Conservation (phyloP, 2,888 invertebrate genomes). For the Helobdella robusta region DNA sequence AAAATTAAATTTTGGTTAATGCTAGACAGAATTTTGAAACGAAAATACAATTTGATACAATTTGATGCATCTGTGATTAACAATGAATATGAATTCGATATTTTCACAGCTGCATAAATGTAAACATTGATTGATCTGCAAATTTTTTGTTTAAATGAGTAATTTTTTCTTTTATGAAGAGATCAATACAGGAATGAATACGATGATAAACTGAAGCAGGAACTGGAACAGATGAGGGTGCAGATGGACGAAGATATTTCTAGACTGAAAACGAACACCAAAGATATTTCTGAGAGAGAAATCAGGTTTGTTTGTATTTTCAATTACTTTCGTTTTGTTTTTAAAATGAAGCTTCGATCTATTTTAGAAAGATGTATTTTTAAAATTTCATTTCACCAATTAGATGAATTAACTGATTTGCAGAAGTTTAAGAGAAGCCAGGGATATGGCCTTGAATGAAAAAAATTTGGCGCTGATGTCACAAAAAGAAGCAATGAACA, state of each 20-base stretch:
- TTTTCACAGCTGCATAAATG: too few species aligned
- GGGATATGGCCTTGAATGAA: conserved; percentile 46
- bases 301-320: conserved; percentile 40
- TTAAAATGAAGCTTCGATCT: too few species aligned
- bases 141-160: too few species aligned
- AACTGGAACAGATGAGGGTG: conserved; percentile 43
- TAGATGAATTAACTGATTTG: conserved; percentile 1
- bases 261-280: conserved; percentile 43
- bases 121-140: too few species aligned
- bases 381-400: too few species aligned
- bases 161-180: conserved; percentile 36
- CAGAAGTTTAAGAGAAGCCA: conserved; percentile 45
- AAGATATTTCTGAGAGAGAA: conserved; percentile 48
- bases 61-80: too few species aligned
- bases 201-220: conserved; percentile 45
- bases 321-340: too few species aligned
- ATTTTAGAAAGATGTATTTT: too few species aligned
- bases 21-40: too few species aligned
- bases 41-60: too few species aligned
- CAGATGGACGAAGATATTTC: conserved; percentile 47
- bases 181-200: conserved; percentile 48
- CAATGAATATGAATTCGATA: too few species aligned
- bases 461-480: conserved; percentile 40
- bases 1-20: too few species aligned
- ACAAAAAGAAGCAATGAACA: conserved; percentile 40